Evolutionary conservation across 2,888 invertebrate species (phyloP), one percentile per base, ranked within the genome.

Genomic region (Piscicola geometra): DNA sequence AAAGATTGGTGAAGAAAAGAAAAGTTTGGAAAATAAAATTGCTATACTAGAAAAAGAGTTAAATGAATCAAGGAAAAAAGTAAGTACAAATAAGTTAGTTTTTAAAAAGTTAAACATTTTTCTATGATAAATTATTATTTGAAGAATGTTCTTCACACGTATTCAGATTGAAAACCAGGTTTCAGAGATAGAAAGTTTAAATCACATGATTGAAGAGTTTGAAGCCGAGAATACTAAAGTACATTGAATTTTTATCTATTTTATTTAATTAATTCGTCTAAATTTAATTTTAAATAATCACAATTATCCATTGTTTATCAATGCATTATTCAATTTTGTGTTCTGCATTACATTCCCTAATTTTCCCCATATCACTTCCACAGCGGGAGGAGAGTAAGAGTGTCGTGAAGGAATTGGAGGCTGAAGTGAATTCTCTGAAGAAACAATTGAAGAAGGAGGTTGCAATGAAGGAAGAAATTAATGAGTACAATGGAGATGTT

Each of bases 361-460:
- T n/a, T n/a, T n/a, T n/a, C n/a, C n/a, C n/a, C n/a, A n/a, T n/a
- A n/a, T n/a, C n/a, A n/a, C n/a, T n/a, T n/a, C n/a, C n/a, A n/a
- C 41, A 41, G 41, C 5, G 41, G 15, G 41, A 15, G 41, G 41
- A 41, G 15, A 15, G 5, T 9, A 21, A 71, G 41, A 47, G 41
- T 1, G 30, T 30, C 21, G 30, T 35, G 28, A 30, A n/a, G 18
- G 25, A 36, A 41, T n/a, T 71, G 71, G 71, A 71, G 18, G 5
- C 21, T 25, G 30, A 30, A 12, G 30, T 71, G 1, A 30, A 35
- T 36, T 41, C 41, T 25, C 41, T 56, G 25, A 72, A 72, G 32
- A 35, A 56, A 2, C 72, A 56, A 32, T 33, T 72, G 72, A 56
- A 72, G 25, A 72, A 56, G 56, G 72, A 72, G 32, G 72, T 41